phyloP scores from a whole-genome alignment of 1,140 invertebrate genomes.

The Magallana angulata region DNA sequence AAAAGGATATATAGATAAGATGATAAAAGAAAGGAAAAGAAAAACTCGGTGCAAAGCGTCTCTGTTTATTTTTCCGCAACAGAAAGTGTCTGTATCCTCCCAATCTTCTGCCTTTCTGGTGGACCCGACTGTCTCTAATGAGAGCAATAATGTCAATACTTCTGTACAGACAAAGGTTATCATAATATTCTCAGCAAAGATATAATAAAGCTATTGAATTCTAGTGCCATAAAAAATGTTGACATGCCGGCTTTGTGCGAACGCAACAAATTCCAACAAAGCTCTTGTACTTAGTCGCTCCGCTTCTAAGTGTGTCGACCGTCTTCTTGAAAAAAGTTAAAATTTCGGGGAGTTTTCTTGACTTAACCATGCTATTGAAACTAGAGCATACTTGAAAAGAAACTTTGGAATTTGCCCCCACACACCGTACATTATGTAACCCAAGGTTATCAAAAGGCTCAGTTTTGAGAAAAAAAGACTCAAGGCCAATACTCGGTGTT shows the following conservation, averaged over 20 bases:
- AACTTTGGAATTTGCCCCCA: not conserved
- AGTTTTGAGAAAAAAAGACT: not conserved
- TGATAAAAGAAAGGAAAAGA: too few relatives aligned
- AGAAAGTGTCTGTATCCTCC: too few relatives aligned
- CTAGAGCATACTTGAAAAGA: constrained; percentile 11
- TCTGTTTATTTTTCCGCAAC: too few relatives aligned
- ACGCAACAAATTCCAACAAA: not conserved
- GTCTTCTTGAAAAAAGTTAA: not conserved
- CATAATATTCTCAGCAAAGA: not conserved
- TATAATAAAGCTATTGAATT: not conserved
- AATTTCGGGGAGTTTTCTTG: not conserved
- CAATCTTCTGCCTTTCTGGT: too few relatives aligned
- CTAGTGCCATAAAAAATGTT: not conserved
- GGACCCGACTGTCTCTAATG: not conserved
- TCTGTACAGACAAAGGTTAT: constrained; percentile 16
- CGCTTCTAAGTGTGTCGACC: not conserved
- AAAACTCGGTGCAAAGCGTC: too few relatives aligned
- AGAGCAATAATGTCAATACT: not conserved
- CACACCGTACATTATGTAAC: constrained; percentile 27
- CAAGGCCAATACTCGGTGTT: not conserved
- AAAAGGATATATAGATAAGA: too few relatives aligned
- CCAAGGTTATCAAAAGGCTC: not conserved
- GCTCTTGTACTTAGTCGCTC: not conserved
- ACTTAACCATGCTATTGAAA: constrained; percentile 3
- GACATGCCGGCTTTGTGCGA: not conserved